Conservation (phyloP, 2,888 invertebrate genomes). For the Xestia ashworthii region DNA sequence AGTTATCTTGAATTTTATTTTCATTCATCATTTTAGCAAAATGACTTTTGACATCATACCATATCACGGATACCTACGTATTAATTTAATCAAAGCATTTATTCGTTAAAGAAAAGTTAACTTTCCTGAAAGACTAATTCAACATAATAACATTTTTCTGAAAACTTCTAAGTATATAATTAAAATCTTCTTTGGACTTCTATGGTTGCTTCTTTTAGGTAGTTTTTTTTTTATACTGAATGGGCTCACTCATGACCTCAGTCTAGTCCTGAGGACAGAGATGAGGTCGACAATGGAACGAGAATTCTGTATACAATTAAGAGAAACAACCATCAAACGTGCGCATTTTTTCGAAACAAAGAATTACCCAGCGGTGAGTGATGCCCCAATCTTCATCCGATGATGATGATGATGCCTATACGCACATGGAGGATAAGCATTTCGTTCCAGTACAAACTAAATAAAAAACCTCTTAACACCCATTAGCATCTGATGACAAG, state of each 20-base stretch:
- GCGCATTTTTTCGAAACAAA: not conserved
- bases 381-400: not conserved
- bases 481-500: slow-evolving; percentile 52
- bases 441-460: slow-evolving; percentile 3
- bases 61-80: not conserved
- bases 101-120: not conserved
- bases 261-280: too few species aligned
- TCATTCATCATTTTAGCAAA: not conserved
- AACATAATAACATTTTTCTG: not conserved
- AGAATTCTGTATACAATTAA: not conserved
- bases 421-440: not conserved
- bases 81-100: not conserved
- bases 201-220: too few species aligned
- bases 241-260: too few species aligned
- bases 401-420: too few species aligned
- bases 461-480: slow-evolving; percentile 11
- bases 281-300: too few species aligned
- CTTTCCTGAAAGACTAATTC: not conserved
- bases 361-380: not conserved
- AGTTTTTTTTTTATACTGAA: too few species aligned
- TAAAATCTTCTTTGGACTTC: too few species aligned
- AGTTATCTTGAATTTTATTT: slow-evolving; percentile 70
- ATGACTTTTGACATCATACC: not conserved
- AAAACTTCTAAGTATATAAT: not conserved
- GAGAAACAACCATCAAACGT: not conserved